Evolutionary conservation across 2,888 invertebrate species (phyloP).

Genomic region (Troides helena): DNA sequence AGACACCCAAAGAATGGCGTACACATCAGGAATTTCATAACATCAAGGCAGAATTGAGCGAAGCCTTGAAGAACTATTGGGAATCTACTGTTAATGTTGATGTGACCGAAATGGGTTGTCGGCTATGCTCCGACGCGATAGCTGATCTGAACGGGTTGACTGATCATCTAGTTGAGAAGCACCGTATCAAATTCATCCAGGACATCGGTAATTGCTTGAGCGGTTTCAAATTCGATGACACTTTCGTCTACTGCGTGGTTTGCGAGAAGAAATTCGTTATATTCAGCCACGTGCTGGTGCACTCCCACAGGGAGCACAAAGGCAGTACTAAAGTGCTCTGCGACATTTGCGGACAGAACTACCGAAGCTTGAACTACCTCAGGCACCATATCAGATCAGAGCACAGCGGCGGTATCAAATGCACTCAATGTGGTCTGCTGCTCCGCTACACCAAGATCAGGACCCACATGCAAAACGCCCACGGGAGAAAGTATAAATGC

Average conservation of each 20-base stretch:
- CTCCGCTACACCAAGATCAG: slow-evolving; percentile 31
- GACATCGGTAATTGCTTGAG: slow-evolving; percentile 36
- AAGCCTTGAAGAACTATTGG: slow-evolving; percentile 41
- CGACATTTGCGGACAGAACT: slow-evolving; percentile 46
- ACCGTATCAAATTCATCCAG: slow-evolving; percentile 40
- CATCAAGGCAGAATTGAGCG: slow-evolving; percentile 35
- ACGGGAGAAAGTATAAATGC: slow-evolving; percentile 38
- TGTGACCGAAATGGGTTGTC: slow-evolving; percentile 43
- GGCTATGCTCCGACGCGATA: slow-evolving; percentile 37
- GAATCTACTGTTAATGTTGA: slow-evolving; percentile 45
- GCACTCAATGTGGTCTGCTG: slow-evolving; percentile 32
- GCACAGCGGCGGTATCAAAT: slow-evolving; percentile 31
- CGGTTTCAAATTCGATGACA: slow-evolving; percentile 43
- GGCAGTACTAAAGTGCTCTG: slow-evolving; percentile 39
- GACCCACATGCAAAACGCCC: slow-evolving; percentile 36
- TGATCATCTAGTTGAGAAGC: slow-evolving; percentile 42
- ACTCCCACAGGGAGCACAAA: slow-evolving; percentile 44
- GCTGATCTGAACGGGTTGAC: slow-evolving; percentile 39
- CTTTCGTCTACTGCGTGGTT: slow-evolving; percentile 41
- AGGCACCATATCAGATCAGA: slow-evolving; percentile 41
- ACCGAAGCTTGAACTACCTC: slow-evolving; percentile 38
- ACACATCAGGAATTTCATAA: slow-evolving; percentile 40
- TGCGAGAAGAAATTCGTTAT: slow-evolving; percentile 41
- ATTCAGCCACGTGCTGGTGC: slow-evolving; percentile 43
- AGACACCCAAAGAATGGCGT: slow-evolving; percentile 42